Evolutionary conservation across 2,888 invertebrate species (phyloP).

Genomic region (Netelia fuscicornis): DNA sequence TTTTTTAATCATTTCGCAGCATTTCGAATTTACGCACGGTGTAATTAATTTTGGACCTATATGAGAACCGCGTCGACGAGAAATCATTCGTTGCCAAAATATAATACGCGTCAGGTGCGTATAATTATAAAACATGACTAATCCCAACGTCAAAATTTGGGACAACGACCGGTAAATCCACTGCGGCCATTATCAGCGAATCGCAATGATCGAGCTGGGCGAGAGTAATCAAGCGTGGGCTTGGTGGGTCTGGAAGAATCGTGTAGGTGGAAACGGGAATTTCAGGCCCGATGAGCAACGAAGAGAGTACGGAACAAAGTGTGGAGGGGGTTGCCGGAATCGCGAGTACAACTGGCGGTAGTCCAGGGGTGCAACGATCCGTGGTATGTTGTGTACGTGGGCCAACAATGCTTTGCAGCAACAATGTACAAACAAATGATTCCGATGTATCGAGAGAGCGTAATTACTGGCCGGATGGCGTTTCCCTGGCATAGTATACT

Average conservation of each 20-base stretch:
- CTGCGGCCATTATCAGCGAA: conserved; percentile 34
- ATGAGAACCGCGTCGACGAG: background rate
- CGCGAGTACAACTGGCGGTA: conserved; percentile 63
- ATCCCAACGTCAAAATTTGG: background rate
- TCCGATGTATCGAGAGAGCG: conserved; percentile 77
- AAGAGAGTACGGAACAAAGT: conserved; percentile 27
- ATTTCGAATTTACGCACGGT: conserved; percentile 17
- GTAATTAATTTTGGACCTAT: conserved; percentile 15
- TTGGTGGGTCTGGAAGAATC: conserved; percentile 28
- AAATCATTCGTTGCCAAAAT: conserved; percentile 20
- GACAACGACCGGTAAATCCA: background rate
- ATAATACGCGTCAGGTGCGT: background rate
- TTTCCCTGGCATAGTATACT: conserved; percentile 50
- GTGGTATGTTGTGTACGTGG: conserved; percentile 73
- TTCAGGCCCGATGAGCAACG: conserved; percentile 39
- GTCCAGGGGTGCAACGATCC: conserved; percentile 70
- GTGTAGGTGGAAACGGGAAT: conserved; percentile 38
- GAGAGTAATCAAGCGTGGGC: conserved; percentile 35
- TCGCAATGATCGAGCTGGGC: conserved; percentile 34
- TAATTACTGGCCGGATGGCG: conserved; percentile 78
- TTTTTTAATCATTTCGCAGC: conserved; percentile 36
- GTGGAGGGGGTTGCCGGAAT: conserved; percentile 49
- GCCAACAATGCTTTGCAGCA: conserved; percentile 81
- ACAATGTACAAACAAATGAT: conserved; percentile 82
- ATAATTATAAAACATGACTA: background rate